phyloP scores from a whole-genome alignment of 2,797 vertebrate genomes.

The Anolis apletophallus region DNA sequence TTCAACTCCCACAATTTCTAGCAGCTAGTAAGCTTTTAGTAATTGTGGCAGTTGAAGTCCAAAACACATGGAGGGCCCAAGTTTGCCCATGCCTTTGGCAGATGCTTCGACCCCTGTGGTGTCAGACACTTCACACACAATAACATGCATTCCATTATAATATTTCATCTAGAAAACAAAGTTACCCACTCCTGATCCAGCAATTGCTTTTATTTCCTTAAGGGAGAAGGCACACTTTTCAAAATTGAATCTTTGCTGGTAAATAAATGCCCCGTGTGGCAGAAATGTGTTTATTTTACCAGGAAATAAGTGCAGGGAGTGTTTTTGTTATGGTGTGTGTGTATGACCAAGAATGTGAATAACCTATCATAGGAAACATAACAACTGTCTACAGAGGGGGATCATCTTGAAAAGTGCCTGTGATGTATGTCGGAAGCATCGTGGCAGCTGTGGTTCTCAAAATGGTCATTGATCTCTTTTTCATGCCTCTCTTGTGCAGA shows the following conservation, averaged over 20 bases:
- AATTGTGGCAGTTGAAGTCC: too few species aligned
- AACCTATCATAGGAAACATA: background rate
- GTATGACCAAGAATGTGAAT: too few species aligned
- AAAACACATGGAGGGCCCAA: too few species aligned
- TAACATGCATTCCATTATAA: background rate
- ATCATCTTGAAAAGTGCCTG: background rate
- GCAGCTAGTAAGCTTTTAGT: too few species aligned
- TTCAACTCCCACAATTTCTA: too few species aligned
- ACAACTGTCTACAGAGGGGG: background rate
- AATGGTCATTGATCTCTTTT: background rate
- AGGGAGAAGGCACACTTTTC: background rate
- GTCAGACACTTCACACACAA: too few species aligned
- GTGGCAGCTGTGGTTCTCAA: rapidly evolving
- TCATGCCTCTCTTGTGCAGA: conserved; percentile 76
- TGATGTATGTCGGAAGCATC: background rate
- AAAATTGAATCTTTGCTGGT: background rate
- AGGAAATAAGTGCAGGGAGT: background rate
- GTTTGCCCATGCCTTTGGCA: too few species aligned
- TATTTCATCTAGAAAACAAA: background rate
- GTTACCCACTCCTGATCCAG: background rate
- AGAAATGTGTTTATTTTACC: background rate
- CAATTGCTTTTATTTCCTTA: too few species aligned
- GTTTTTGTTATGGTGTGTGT: too few species aligned
- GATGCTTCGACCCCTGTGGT: too few species aligned
- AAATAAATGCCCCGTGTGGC: background rate